phyloP scores from a whole-genome alignment of 2,888 invertebrate genomes.

The Lymantria dispar region DNA sequence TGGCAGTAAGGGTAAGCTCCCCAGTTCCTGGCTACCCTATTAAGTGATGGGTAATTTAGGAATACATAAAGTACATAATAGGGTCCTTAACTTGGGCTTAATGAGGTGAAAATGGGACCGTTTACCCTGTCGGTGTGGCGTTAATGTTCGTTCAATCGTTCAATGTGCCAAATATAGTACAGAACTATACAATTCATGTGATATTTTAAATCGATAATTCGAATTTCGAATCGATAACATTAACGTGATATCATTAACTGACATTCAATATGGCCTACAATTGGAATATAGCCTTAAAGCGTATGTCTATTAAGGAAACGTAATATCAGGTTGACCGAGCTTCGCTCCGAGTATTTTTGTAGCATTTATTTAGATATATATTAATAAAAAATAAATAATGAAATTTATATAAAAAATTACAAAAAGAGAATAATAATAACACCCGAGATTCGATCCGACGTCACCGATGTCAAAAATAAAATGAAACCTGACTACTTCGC shows the following conservation, averaged over 20 bases:
- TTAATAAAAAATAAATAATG: too few species aligned
- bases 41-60: conserved; percentile 82
- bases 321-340: too few species aligned
- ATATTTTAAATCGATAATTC: conserved; percentile 32
- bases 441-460: too few species aligned
- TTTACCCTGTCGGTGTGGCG: conserved; percentile 55
- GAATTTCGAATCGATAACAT: conserved; percentile 30
- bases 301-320: too few species aligned
- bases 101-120: conserved; percentile 79
- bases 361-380: too few species aligned
- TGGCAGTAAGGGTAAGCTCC: conserved; percentile 62
- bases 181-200: conserved; percentile 29
- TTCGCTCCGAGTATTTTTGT: too few species aligned
- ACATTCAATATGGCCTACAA: conserved; percentile 3
- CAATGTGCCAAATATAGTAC: conserved; percentile 39
- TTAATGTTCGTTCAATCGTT: conserved; percentile 57
- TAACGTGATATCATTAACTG: conserved; percentile 20
- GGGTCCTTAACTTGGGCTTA: conserved; percentile 76
- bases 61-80: conserved; percentile 83
- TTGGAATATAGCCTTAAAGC: too few species aligned
- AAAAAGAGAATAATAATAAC: too few species aligned
- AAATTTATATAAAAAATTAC: too few species aligned
- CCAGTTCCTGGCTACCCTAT: conserved; percentile 64
- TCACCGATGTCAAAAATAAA: too few species aligned
- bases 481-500: too few species aligned